Percentiles rank a stretch among this genome's conserved stretches.
Evolutionary conservation across 2,797 vertebrate genomes (phyloP).

Genomic region (Cuniculus paca): DNA sequence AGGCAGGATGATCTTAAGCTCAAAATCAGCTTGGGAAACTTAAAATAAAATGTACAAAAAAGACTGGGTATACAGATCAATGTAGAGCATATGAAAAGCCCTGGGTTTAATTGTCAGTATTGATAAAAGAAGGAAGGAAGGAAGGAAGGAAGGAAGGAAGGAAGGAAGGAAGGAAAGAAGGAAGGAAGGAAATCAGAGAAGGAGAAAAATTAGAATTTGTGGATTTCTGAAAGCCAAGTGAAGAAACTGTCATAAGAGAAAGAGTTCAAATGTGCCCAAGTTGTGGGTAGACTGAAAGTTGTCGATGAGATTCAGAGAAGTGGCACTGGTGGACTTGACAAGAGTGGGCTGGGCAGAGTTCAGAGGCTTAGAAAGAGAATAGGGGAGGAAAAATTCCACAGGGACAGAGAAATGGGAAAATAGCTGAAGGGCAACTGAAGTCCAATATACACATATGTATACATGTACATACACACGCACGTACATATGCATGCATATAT

Average conservation of each 20-base stretch:
- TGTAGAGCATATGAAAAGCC: neutral
- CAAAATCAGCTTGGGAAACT: neutral
- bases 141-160: neutral
- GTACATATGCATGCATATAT: neutral
- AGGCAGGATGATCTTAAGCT: neutral
- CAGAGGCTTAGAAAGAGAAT: neutral
- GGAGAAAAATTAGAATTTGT: neutral
- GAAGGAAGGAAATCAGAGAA: neutral
- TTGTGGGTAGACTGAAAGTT: neutral
- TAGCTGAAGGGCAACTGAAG: neutral
- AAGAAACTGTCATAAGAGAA: neutral
- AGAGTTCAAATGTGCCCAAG: neutral
- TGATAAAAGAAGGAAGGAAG: neutral
- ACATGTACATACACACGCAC: neutral
- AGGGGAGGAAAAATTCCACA: neutral
- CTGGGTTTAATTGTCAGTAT: neutral
- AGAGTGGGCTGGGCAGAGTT: neutral
- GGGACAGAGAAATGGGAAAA: neutral
- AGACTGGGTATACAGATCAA: neutral
- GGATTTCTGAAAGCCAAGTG: neutral
- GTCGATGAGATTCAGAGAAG: neutral
- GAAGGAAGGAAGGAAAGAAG: neutral
- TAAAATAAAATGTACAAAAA: neutral
- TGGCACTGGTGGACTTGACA: neutral
- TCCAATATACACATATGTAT: neutral